These are phyloP conservation scores for Stegana nigrithorax DNA, from an alignment of 2,888 invertebrate species.

Conservation along the genomic window DNA sequence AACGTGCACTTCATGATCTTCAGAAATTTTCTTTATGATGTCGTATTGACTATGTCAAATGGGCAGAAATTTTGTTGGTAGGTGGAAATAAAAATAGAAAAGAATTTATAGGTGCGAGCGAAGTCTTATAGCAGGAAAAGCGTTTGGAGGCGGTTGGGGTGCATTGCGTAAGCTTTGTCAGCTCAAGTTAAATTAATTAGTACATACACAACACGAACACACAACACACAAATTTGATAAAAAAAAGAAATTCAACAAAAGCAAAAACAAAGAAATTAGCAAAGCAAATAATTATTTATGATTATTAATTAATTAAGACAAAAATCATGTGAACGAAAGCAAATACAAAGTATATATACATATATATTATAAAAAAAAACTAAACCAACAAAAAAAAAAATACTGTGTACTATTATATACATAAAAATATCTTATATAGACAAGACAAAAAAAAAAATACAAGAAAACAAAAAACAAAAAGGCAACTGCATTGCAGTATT, in stretches of 20 bases:
- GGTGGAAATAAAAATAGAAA: too few relatives aligned
- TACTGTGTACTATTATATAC: conserved; percentile 9
- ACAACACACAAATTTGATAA: conserved; percentile 25
- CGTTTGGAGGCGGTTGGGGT: too few relatives aligned
- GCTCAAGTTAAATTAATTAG: too few relatives aligned
- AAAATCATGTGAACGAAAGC: conserved; percentile 10
- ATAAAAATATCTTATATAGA: neutral
- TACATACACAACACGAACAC: conserved; percentile 15
- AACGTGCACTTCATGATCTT: too few relatives aligned
- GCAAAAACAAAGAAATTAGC: neutral
- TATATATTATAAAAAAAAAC: neutral
- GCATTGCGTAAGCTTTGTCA: too few relatives aligned
- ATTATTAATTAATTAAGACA: neutral
- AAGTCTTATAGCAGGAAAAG: too few relatives aligned
- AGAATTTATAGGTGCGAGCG: too few relatives aligned
- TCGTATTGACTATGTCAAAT: too few relatives aligned
- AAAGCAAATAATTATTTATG: neutral
- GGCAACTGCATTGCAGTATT: neutral
- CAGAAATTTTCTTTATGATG: too few relatives aligned
- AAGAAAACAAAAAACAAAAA: conserved; percentile 18
- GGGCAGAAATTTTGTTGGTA: too few relatives aligned
- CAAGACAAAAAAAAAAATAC: conserved; percentile 21
- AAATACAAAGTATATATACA: neutral
- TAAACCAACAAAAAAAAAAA: conserved; percentile 4
- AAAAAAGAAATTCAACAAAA: neutral